Evolutionary conservation across 2,797 vertebrate species (phyloP).

Genomic region (Remorina albescens): DNA sequence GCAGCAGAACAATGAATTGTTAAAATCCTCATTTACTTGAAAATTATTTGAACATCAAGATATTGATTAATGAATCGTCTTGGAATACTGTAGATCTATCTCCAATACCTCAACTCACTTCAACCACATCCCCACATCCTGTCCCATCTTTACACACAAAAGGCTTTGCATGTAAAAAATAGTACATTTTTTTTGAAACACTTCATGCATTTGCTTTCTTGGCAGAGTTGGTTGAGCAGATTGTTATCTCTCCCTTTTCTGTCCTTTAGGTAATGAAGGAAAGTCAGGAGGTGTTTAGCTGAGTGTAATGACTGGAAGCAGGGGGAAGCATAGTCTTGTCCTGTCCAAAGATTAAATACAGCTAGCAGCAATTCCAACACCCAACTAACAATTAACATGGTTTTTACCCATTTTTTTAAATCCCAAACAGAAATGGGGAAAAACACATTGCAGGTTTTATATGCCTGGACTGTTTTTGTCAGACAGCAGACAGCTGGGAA

Average conservation of each 20-base stretch:
- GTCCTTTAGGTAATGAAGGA: background rate
- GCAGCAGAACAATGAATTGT: constrained; percentile 2
- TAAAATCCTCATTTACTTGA: constrained; percentile 33
- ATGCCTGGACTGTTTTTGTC: too few species aligned
- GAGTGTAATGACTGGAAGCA: background rate
- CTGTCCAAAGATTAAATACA: background rate
- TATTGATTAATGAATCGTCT: constrained; percentile 4
- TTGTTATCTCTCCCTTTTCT: background rate
- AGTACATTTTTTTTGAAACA: background rate
- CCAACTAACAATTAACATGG: background rate
- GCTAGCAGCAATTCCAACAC: background rate
- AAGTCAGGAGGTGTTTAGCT: background rate
- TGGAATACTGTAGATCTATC: background rate
- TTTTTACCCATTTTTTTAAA: background rate
- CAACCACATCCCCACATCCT: background rate
- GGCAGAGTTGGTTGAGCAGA: background rate
- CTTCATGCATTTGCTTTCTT: background rate
- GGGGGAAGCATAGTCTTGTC: background rate
- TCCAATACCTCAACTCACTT: background rate
- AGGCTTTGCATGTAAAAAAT: background rate
- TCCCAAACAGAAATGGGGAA: background rate
- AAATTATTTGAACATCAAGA: constrained; percentile 31
- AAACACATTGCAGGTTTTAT: background rate
- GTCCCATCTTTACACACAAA: background rate
- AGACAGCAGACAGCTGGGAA: too few species aligned